Conservation (phyloP, 2,888 invertebrate species). For the Agrochola circellaris region DNA sequence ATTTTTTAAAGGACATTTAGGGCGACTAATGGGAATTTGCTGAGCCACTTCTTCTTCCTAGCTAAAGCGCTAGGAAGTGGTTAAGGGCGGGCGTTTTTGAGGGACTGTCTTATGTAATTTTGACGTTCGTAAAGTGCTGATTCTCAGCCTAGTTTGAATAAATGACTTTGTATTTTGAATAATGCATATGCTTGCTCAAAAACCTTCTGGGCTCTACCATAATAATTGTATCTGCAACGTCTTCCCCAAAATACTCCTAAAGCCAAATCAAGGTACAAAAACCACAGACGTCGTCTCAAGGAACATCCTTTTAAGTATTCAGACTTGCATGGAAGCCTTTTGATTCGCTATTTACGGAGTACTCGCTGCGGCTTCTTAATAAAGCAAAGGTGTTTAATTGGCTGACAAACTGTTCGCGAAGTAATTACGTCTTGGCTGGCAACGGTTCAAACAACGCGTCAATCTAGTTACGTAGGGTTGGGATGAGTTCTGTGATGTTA, state of each 20-base stretch:
- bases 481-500: slow-evolving; percentile 34
- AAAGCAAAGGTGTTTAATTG: slow-evolving; percentile 91
- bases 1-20: too few species aligned
- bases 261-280: slow-evolving; percentile 49
- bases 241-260: slow-evolving; percentile 20
- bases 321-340: slow-evolving; percentile 75
- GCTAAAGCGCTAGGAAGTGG: too few species aligned
- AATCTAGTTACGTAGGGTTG: slow-evolving; percentile 81
- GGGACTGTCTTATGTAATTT: too few species aligned
- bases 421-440: slow-evolving; percentile 88
- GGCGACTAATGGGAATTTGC: too few species aligned
- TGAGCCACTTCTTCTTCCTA: too few species aligned
- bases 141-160: too few species aligned
- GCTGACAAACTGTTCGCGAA: slow-evolving; percentile 90
- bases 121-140: too few species aligned
- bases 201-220: too few species aligned
- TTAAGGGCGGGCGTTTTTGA: too few species aligned
- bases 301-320: slow-evolving; percentile 64
- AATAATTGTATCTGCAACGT: not conserved
- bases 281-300: slow-evolving; percentile 54
- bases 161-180: too few species aligned
- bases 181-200: too few species aligned
- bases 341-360: slow-evolving; percentile 68
- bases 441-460: slow-evolving; percentile 86
- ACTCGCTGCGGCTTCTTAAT: slow-evolving; percentile 87